phyloP scores from a whole-genome alignment of 1,140 invertebrate genomes.

The Hycleus phaleratus region DNA sequence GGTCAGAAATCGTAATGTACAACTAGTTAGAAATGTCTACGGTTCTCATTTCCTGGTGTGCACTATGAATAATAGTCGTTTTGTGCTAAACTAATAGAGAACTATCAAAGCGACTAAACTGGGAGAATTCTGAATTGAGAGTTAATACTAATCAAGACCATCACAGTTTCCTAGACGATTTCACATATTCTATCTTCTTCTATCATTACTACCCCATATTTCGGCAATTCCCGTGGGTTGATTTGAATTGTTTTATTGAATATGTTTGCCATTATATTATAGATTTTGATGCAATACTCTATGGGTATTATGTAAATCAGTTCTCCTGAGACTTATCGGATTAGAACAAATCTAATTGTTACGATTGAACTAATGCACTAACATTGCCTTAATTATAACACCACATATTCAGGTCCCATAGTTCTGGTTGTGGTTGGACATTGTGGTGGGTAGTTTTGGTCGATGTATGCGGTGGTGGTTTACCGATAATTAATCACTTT shows the following conservation, averaged over 20 bases:
- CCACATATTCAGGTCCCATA: too few species aligned
- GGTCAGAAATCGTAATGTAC: neutral
- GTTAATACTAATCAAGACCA: too few species aligned
- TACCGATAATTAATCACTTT: too few species aligned
- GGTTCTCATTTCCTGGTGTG: slow-evolving; percentile 7
- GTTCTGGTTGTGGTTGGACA: neutral
- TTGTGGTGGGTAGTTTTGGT: neutral
- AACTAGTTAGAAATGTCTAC: neutral
- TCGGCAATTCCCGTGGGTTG: too few species aligned
- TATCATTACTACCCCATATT: too few species aligned
- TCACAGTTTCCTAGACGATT: too few species aligned
- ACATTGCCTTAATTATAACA: slow-evolving; percentile 3
- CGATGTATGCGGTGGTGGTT: neutral
- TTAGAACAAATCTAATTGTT: slow-evolving; percentile 10
- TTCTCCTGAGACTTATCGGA: slow-evolving; percentile 5
- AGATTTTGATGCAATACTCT: neutral
- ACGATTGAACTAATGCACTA: slow-evolving; percentile 4
- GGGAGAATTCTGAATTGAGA: too few species aligned
- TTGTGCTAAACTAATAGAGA: slow-evolving; percentile 12
- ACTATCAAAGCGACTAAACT: neutral
- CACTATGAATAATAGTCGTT: slow-evolving; percentile 9
- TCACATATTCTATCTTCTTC: too few species aligned
- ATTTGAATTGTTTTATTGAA: slow-evolving; percentile 7
- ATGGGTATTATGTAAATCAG: slow-evolving; percentile 6
- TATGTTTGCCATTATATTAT: slow-evolving; percentile 2